Evolutionary conservation across 1,140 invertebrate species (phyloP).

Genomic region (Drosophila funebris): DNA sequence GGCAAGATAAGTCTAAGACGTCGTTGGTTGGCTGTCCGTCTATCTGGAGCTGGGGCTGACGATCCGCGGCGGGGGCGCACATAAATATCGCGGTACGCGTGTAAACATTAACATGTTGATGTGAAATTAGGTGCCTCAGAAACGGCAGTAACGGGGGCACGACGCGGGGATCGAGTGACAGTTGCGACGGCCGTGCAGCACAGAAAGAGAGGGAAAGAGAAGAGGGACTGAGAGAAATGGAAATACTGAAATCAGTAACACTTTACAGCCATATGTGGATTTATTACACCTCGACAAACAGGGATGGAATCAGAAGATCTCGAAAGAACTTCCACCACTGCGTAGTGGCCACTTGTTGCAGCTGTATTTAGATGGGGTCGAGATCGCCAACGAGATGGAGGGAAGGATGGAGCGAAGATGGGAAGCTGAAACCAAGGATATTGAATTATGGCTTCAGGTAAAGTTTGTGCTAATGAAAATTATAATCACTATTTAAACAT

Average conservation of each 20-base stretch:
- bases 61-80: slow-evolving; percentile 54
- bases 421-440: not conserved
- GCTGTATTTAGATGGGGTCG: slow-evolving; percentile 51
- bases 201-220: slow-evolving; percentile 5
- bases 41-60: slow-evolving; percentile 26
- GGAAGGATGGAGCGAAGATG: not conserved
- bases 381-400: not conserved
- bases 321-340: not conserved
- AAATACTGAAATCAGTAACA: slow-evolving; percentile 69
- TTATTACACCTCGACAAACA: slow-evolving; percentile 63
- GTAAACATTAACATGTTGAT: slow-evolving; percentile 82
- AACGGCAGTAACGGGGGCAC: slow-evolving; percentile 4
- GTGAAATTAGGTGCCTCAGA: slow-evolving; percentile 68
- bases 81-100: slow-evolving; percentile 80
- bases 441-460: not conserved
- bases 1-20: slow-evolving; percentile 66
- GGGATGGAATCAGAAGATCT: slow-evolving; percentile 27
- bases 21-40: slow-evolving; percentile 56
- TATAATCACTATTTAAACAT: too few species aligned
- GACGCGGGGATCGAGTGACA: slow-evolving; percentile 32
- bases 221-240: not conserved
- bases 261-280: slow-evolving; percentile 77
- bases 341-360: slow-evolving; percentile 68
- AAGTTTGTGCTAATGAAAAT: too few species aligned
- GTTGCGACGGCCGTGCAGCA: not conserved